Percentiles rank a stretch among this genome's conserved stretches.
Evolutionary conservation across 2,888 invertebrate species (phyloP).

Genomic region (Stenotaenia linearis): DNA sequence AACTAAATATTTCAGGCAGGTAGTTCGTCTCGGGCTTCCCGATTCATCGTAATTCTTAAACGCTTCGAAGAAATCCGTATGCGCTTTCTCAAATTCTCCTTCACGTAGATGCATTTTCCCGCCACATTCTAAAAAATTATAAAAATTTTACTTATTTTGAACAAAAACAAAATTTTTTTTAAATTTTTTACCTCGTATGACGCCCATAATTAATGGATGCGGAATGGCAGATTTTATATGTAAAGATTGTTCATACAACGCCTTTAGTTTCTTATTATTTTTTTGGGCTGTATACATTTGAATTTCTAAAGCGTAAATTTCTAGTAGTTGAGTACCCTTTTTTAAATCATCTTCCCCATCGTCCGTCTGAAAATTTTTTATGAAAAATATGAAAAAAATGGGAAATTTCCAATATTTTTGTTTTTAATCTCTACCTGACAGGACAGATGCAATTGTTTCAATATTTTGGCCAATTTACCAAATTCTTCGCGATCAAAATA

Average conservation of each 20-base stretch:
- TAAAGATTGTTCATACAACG: slow-evolving; percentile 93
- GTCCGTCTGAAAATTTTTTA: too few relatives aligned
- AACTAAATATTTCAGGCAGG: slow-evolving; percentile 95
- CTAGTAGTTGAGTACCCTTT: slow-evolving; percentile 93
- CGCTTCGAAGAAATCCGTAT: slow-evolving; percentile 98
- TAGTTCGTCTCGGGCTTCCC: slow-evolving; percentile 91
- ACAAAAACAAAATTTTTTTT: background rate
- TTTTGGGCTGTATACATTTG: slow-evolving; percentile 99
- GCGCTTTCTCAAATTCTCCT: slow-evolving; percentile 97
- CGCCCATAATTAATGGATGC: slow-evolving; percentile 99
- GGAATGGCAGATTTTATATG: slow-evolving; percentile 99
- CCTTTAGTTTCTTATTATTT: slow-evolving; percentile 94
- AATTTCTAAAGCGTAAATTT: slow-evolving; percentile 97
- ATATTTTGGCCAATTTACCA: slow-evolving; percentile 86
- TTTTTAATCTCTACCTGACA: slow-evolving; percentile 65
- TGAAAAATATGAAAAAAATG: background rate
- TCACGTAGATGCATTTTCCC: slow-evolving; percentile 99
- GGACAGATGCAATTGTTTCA: slow-evolving; percentile 93
- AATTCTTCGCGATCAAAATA: slow-evolving; percentile 93
- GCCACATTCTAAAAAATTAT: slow-evolving; percentile 77
- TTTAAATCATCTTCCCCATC: slow-evolving; percentile 96
- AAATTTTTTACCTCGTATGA: slow-evolving; percentile 75
- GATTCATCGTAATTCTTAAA: slow-evolving; percentile 99
- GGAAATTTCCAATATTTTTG: background rate
- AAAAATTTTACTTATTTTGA: too few relatives aligned